Evolutionary conservation across 2,888 invertebrate genomes (phyloP), one percentile per base, ranked within the genome.

Genomic region (Drosophila sordidula): DNA sequence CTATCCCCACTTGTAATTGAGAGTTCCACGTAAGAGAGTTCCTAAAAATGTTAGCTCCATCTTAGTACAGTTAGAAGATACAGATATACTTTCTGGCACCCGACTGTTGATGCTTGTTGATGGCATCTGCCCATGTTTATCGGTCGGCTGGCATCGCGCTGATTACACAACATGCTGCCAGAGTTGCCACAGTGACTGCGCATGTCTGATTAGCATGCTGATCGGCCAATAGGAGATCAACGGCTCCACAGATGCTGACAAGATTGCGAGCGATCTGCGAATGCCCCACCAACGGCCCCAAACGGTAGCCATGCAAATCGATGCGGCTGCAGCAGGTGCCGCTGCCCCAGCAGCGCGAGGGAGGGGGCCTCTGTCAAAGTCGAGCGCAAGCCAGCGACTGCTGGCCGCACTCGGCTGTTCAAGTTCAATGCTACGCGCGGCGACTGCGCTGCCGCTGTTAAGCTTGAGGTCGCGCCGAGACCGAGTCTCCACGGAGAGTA

Each of bases 401-500:
- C 51, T 76, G 62, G n/a, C 52, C 56, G 22, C 52, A 45, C 62
- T 67, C 67, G 69, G 62, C 61, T 74, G 68, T 83, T 88, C 78
- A 87, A 84, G 82, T 82, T 82, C 81, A 82, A 88, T 82, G 87
- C 83, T 87, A 80, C 66, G 47, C 29, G 34, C 59, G 26, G 38
- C 16, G 32, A 32, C 36, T 57, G 78, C 78, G 78, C 78, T 81
- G 32, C 14, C 25, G 56, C 78, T 78, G 79, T 71, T 79, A 76
- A 66, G 44, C 41, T 49, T 51, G 50, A 55, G 68, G 68, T 67
- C 63, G 56, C 49, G 16, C 11, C 8, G 6, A 39, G 29, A 39
- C 50, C 73, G 80, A 79, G 55, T 79, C 82, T 78, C 44, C 78
- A 58, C 42, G 50, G 55, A 52, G 66, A 70, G 64, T 85, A 79